Evolutionary conservation across 2,888 invertebrate species (phyloP).

Genomic region (Megalurothrips usitatus): DNA sequence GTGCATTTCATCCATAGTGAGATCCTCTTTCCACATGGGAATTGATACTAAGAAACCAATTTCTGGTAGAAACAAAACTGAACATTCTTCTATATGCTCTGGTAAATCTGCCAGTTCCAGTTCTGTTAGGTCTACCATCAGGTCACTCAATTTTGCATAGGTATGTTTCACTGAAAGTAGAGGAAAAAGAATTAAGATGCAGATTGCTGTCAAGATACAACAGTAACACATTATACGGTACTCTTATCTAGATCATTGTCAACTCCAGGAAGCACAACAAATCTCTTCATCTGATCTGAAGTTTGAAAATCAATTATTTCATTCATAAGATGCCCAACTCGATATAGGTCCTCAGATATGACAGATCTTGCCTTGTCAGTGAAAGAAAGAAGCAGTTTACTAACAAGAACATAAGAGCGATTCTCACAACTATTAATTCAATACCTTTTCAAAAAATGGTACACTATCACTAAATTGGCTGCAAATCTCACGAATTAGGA

Average conservation of each 20-base stretch:
- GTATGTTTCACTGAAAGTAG: slow-evolving; percentile 59
- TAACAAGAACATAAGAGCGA: slow-evolving; percentile 41
- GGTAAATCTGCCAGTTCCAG: slow-evolving; percentile 66
- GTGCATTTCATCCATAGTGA: slow-evolving; percentile 54
- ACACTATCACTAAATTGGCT: slow-evolving; percentile 50
- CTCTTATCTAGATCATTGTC: slow-evolving; percentile 71
- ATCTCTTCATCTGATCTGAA: slow-evolving; percentile 58
- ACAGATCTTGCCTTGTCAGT: slow-evolving; percentile 39
- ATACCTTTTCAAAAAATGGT: slow-evolving; percentile 52
- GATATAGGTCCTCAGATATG: slow-evolving; percentile 47
- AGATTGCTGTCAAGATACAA: slow-evolving; percentile 31
- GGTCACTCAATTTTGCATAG: slow-evolving; percentile 63
- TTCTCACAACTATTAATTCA: slow-evolving; percentile 38
- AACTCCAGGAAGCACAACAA: slow-evolving; percentile 70
- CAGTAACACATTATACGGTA: slow-evolving; percentile 44
- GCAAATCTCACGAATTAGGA: slow-evolving; percentile 63
- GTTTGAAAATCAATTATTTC: slow-evolving; percentile 67
- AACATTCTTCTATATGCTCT: slow-evolving; percentile 60
- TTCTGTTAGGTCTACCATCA: slow-evolving; percentile 67
- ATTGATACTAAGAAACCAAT: slow-evolving; percentile 74
- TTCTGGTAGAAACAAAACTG: slow-evolving; percentile 67
- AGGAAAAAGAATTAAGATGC: slow-evolving; percentile 28
- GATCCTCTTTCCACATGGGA: slow-evolving; percentile 58
- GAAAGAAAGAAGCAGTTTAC: slow-evolving; percentile 29
- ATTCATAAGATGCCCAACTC: slow-evolving; percentile 65